Evolutionary conservation across 92 coral and sea anemone genomes (phyloP).

Genomic region (Epizoanthus illoricatus): DNA sequence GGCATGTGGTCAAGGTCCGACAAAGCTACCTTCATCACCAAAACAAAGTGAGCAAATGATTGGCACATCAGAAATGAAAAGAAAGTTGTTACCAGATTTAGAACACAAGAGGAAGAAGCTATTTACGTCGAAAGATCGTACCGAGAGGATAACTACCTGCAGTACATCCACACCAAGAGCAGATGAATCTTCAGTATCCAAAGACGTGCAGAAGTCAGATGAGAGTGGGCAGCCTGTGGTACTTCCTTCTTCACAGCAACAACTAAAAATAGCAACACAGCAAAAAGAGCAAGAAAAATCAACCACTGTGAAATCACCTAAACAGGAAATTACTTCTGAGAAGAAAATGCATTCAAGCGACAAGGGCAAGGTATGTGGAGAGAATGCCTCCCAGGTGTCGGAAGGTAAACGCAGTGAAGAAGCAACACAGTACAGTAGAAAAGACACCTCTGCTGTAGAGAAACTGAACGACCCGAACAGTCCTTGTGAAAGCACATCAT

Average conservation of each 20-base stretch:
- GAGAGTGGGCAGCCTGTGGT: not conserved
- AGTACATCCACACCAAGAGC: not conserved
- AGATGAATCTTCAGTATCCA: not conserved
- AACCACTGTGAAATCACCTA: not conserved
- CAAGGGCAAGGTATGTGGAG: not conserved
- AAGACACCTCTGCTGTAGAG: not conserved
- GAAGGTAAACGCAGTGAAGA: not conserved
- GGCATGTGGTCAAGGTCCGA: not conserved
- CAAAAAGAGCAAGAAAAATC: not conserved
- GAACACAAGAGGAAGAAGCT: not conserved
- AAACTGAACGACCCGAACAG: not conserved
- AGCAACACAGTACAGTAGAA: not conserved
- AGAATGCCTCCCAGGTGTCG: not conserved
- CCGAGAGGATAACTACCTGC: not conserved
- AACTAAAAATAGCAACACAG: not conserved
- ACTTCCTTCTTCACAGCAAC: not conserved
- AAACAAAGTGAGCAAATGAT: not conserved
- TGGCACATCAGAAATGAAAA: not conserved
- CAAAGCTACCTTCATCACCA: not conserved
- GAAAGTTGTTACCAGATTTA: not conserved
- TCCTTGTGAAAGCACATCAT: not conserved
- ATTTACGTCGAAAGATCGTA: not conserved
- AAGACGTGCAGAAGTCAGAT: not conserved
- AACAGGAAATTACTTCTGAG: not conserved
- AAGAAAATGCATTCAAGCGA: not conserved